These are phyloP conservation scores for Bos taurus DNA, from an alignment of 2,113 vertebrate genomes.

Conservation along the genomic window DNA sequence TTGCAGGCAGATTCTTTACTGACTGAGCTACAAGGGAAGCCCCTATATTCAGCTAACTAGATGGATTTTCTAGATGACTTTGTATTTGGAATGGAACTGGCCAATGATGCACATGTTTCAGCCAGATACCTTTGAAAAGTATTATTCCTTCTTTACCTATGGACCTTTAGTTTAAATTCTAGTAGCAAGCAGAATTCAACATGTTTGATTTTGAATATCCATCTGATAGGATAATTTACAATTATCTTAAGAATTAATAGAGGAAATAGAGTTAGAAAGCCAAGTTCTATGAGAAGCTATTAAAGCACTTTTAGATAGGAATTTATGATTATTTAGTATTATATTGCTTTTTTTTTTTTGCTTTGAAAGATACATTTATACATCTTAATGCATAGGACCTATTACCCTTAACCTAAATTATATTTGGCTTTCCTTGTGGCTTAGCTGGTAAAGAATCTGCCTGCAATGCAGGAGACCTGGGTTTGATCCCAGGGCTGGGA, in stretches of 20 bases:
- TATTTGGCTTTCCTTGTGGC: not conserved
- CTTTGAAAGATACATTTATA: not conserved
- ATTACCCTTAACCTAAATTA: not conserved
- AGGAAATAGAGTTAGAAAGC: not conserved
- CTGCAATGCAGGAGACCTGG: not conserved
- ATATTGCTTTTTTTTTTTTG: not conserved
- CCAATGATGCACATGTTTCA: not conserved
- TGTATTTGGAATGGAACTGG: not conserved
- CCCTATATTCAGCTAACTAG: not conserved
- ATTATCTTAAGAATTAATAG: not conserved
- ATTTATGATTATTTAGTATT: not conserved
- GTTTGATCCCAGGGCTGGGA: not conserved
- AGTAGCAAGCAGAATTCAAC: not conserved
- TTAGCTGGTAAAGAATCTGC: not conserved
- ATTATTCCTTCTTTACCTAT: not conserved
- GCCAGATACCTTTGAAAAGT: not conserved
- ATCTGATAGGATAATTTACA: not conserved
- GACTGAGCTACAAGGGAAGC: not conserved
- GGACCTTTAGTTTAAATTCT: not conserved
- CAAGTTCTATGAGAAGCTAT: not conserved
- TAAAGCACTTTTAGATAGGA: not conserved
- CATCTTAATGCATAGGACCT: not conserved
- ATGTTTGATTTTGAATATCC: not conserved
- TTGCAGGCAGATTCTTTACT: not conserved
- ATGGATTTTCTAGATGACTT: not conserved